Evolutionary conservation across 2,888 invertebrate genomes (phyloP).

Genomic region (Chymomyza caudatula): DNA sequence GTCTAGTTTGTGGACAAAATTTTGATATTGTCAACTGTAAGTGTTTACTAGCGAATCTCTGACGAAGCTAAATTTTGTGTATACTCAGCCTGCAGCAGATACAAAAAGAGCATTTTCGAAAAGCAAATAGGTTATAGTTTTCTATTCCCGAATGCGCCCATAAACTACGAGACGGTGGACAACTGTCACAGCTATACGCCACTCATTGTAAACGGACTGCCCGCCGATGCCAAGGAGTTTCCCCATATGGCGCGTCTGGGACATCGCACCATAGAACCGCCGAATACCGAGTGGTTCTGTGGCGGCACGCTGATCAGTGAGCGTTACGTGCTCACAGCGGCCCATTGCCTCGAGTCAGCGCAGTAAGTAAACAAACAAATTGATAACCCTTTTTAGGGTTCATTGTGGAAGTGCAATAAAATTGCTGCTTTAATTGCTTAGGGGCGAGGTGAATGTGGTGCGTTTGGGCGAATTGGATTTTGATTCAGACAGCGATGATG

Average conservation of each 20-base stretch:
- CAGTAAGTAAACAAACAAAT: conserved; percentile 37
- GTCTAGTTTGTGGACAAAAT: conserved; percentile 30
- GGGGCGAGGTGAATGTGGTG: conserved; percentile 62
- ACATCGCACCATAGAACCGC: conserved; percentile 4
- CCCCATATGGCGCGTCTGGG: conserved; percentile 66
- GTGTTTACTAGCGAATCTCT: neutral
- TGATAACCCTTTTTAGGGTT: too few relatives aligned
- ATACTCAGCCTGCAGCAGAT: conserved; percentile 46
- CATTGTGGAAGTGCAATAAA: conserved; percentile 79
- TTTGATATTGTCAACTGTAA: conserved; percentile 42
- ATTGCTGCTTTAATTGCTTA: conserved; percentile 73
- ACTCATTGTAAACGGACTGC: conserved; percentile 76
- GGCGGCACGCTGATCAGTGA: conserved; percentile 67
- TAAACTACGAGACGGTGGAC: conserved; percentile 46
- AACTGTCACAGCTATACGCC: conserved; percentile 71
- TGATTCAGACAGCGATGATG: conserved; percentile 62
- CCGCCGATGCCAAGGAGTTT: conserved; percentile 72
- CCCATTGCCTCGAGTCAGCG: conserved; percentile 57
- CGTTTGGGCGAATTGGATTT: conserved; percentile 74
- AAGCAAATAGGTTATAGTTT: conserved; percentile 47
- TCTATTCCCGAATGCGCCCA: conserved; percentile 42
- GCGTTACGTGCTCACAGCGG: conserved; percentile 53
- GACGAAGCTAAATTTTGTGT: neutral
- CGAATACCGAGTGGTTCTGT: conserved; percentile 61
- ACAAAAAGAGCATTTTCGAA: conserved; percentile 60